These are phyloP conservation scores for Liasis olivaceus DNA, from an alignment of 2,797 vertebrate species.

Conservation along the genomic window DNA sequence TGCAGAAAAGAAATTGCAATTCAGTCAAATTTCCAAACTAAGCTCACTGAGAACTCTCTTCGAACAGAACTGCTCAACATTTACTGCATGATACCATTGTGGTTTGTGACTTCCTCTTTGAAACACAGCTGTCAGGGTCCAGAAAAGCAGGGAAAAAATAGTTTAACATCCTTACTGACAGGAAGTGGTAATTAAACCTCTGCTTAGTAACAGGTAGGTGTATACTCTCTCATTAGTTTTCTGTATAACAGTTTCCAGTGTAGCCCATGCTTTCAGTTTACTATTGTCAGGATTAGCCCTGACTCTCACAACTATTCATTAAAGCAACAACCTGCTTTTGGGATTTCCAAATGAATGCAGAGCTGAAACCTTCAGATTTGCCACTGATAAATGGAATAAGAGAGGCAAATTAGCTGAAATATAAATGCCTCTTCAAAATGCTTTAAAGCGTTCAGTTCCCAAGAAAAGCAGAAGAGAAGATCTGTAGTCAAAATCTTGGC, in stretches of 20 bases:
- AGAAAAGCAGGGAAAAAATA: constrained; percentile 47
- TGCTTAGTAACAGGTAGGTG: constrained; percentile 55
- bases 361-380: neutral
- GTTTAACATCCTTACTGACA: constrained; percentile 28
- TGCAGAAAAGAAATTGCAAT: neutral
- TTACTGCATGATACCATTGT: constrained; percentile 20
- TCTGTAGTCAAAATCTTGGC: neutral
- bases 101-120: constrained; percentile 56
- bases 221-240: constrained; percentile 39
- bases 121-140: constrained; percentile 23
- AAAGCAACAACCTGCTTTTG: fast-evolving
- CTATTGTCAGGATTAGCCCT: no score
- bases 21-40: neutral
- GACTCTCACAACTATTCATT: no score
- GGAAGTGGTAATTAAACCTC: constrained; percentile 53
- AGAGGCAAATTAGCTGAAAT: neutral
- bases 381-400: neutral
- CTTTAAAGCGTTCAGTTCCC: neutral
- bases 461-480: fast-evolving
- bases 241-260: neutral
- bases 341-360: fast-evolving
- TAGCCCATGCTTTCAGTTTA: neutral
- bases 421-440: neutral
- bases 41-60: neutral
- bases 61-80: neutral